Conservation (phyloP, 2,888 invertebrate species). For the Tenthredo mesomela region DNA sequence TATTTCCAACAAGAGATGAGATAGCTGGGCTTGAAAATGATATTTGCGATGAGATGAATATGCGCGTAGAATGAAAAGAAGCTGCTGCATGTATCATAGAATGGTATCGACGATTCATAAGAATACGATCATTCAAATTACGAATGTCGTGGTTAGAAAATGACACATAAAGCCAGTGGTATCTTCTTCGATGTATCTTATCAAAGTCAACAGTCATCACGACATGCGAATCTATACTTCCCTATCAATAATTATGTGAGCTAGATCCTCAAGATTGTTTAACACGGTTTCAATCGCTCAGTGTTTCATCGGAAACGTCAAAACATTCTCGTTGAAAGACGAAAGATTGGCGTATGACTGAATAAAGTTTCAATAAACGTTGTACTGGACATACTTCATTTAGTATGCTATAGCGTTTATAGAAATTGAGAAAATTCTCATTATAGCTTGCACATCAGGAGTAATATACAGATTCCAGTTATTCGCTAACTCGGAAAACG, state of each 20-base stretch:
- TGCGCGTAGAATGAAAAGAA: neutral
- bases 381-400: neutral
- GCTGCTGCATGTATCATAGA: neutral
- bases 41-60: neutral
- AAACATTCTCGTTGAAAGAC: neutral
- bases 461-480: neutral
- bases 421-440: neutral
- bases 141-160: neutral
- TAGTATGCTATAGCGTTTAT: neutral
- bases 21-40: neutral
- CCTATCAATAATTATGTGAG: conserved; percentile 1
- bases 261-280: neutral
- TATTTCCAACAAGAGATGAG: neutral
- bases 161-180: neutral
- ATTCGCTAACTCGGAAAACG: neutral
- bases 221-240: neutral
- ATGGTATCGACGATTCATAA: neutral
- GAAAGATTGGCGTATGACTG: neutral
- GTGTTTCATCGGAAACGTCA: neutral
- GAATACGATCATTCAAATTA: neutral
- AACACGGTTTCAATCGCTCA: conserved; percentile 1
- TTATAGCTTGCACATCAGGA: neutral
- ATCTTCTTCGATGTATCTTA: conserved; percentile 8
- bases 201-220: neutral
- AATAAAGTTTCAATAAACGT: neutral